A percentile compares a stretch with the other conserved stretches of the same genome.
These are phyloP conservation scores for Diplazon laetatorius DNA, from an alignment of 2,888 invertebrate species.

Conservation along the genomic window DNA sequence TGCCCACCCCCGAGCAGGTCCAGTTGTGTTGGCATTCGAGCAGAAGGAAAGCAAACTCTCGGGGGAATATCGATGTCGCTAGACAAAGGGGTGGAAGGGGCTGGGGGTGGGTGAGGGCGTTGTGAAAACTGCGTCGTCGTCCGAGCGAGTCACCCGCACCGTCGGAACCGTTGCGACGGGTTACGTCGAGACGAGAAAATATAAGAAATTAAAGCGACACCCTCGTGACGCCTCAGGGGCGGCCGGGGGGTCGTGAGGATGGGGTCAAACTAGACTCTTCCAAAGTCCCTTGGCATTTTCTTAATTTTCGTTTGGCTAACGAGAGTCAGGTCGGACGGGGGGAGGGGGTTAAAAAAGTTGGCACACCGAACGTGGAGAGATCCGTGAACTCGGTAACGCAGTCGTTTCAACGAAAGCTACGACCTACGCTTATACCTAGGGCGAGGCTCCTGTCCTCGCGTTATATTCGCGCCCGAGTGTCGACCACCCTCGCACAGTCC, in stretches of 20 bases:
- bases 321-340: constrained; percentile 64
- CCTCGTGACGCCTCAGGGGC: constrained; percentile 25
- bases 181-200: constrained; percentile 55
- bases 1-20: constrained; percentile 13
- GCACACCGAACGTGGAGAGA: constrained; percentile 42
- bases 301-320: constrained; percentile 62
- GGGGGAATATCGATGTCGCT: constrained; percentile 53
- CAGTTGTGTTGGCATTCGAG: constrained; percentile 35
- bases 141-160: background rate
- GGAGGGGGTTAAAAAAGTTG: no score
- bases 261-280: constrained; percentile 33
- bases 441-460: constrained; percentile 6
- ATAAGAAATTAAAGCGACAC: constrained; percentile 55
- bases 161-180: constrained; percentile 34
- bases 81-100: constrained; percentile 41
- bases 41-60: constrained; percentile 30
- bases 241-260: constrained; percentile 23
- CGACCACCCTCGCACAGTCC: constrained; percentile 60
- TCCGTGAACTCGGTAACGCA: constrained; percentile 48
- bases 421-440: constrained; percentile 31
- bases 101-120: no score
- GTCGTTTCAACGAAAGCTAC: constrained; percentile 54
- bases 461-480: constrained; percentile 52
- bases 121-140: background rate
- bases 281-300: constrained; percentile 54